Evolutionary conservation across 2,113 vertebrate genomes (phyloP), one percentile per base, ranked within the genome.

Genomic region (Paracyprichromis sp.): DNA sequence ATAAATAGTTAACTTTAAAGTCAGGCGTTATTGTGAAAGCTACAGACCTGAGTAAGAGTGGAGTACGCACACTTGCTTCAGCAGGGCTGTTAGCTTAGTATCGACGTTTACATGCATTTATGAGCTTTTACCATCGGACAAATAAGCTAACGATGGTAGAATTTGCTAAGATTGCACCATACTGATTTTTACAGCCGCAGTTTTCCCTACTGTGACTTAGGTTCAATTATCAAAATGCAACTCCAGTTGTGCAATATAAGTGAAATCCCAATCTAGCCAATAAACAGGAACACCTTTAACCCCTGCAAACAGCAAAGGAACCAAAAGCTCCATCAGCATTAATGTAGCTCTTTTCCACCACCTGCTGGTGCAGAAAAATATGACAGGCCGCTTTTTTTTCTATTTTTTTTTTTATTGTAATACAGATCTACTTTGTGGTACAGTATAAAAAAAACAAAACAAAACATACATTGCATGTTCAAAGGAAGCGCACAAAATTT

Each of bases 401-500:
- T 6, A 19, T 8, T 63, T 5, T 50, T 26, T 4, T 26, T 52
- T 66, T 90, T 92, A 89, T 95, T 95, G 92, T 92, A 93, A 86
- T 91, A 90, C 92, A 88, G 76, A 89, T 90, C 95, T 95, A 95
- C 85, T 86, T 93, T 92, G 91, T 93, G 86, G 76, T 94, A 95
- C 93, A 93, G 88, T 93, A 95, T 96, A 95, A 96, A 94, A 91
- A 92, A 92, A 89, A 90, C 2, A n/a, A 85, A 66, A 90, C 90
- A 95, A 92, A 81, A 88, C 83, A 79, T 90, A 94, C 88, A 93
- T 92, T 90, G 93, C 93, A 94, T 94, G 92, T 94, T 93, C 85
- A 92, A 95, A 94, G 84, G 94, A 96, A 96, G 96, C 96, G 96
- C 95, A 96, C 94, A 94, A 93, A 95, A 93, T 92, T 91, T 90